phyloP scores from a whole-genome alignment of 2,888 invertebrate species.

The Prosopocoilus inquinatus region DNA sequence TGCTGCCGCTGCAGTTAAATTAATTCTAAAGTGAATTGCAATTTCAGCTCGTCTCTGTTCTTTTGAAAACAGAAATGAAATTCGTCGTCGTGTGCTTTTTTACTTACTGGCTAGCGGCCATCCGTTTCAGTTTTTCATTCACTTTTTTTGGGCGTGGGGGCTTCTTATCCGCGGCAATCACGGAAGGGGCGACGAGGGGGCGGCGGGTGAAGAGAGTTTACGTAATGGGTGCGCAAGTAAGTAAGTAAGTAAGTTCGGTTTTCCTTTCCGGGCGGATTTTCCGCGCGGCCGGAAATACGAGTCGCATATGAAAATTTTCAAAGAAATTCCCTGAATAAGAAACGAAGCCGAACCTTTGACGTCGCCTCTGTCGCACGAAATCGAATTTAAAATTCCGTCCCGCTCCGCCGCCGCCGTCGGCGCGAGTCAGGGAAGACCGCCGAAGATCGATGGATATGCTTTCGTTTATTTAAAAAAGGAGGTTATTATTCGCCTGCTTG shows the following conservation, averaged over 20 bases:
- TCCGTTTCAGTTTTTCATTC: too few species aligned
- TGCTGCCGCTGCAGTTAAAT: too few species aligned
- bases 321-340: constrained; percentile 20
- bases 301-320: constrained; percentile 9
- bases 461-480: constrained; percentile 29
- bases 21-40: too few species aligned
- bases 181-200: too few species aligned
- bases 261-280: not conserved
- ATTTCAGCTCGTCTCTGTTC: too few species aligned
- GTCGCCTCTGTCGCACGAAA: constrained; percentile 26
- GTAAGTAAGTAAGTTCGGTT: not conserved
- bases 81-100: too few species aligned
- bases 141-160: too few species aligned
- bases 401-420: not conserved
- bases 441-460: constrained; percentile 25
- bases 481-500: constrained; percentile 23
- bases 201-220: too few species aligned
- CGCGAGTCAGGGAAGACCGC: not conserved
- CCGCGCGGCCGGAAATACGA: constrained; percentile 1
- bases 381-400: constrained; percentile 25
- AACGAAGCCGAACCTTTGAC: constrained; percentile 27
- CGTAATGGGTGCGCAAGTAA: too few species aligned
- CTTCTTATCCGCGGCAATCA: too few species aligned
- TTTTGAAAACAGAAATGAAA: too few species aligned
- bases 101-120: too few species aligned